Conservation (phyloP, 92 coral and sea anemone species). For the Porites evermanni region DNA sequence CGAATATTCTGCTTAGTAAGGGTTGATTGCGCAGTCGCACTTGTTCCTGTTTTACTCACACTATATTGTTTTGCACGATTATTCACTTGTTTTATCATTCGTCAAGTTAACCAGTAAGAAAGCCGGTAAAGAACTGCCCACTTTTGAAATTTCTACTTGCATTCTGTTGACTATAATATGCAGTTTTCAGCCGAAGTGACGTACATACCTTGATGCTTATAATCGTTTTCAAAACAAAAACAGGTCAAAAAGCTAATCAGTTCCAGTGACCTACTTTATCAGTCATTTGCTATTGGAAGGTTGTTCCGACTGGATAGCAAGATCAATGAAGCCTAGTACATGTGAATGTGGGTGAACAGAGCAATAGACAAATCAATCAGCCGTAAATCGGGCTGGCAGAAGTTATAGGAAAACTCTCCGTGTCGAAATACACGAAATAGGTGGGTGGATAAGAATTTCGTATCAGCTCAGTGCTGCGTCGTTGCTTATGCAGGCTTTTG, state of each 20-base stretch:
- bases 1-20: too few relatives aligned
- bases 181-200: too few relatives aligned
- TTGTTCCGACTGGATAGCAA: neutral
- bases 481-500: too few relatives aligned
- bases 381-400: neutral
- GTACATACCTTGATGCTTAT: too few relatives aligned
- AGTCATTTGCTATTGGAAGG: neutral
- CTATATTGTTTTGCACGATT: too few relatives aligned
- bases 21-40: too few relatives aligned
- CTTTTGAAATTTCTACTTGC: too few relatives aligned
- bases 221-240: neutral
- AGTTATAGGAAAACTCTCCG: neutral
- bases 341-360: neutral
- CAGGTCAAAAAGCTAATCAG: neutral
- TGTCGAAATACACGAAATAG: neutral
- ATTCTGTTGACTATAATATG: too few relatives aligned
- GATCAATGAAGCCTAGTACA: neutral
- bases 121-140: too few relatives aligned
- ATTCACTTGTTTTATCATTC: neutral
- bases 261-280: neutral
- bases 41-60: too few relatives aligned
- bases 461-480: neutral
- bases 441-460: conserved; percentile 20
- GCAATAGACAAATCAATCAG: neutral
- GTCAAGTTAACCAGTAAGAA: neutral